Conservation (phyloP, 2,888 invertebrate species). For the Pardosa pseudoannulata region DNA sequence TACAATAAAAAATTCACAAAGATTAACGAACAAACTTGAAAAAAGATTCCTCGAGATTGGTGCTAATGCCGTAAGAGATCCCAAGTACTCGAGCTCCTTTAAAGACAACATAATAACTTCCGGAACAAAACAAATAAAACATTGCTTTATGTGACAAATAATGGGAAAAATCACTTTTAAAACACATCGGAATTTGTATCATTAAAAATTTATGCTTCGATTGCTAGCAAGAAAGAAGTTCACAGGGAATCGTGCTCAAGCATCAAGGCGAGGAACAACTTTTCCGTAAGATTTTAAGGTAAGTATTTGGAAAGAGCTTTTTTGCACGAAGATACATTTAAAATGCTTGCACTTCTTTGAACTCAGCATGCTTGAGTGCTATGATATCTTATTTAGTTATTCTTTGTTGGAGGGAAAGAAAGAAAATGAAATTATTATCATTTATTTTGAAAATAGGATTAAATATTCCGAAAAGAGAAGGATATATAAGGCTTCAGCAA, state of each 20-base stretch:
- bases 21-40: no score
- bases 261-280: neutral
- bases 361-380: neutral
- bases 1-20: no score
- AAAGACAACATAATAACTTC: neutral
- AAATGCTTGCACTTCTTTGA: neutral
- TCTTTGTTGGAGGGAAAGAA: neutral
- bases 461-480: no score
- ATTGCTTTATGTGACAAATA: neutral
- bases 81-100: no score
- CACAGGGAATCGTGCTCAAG: neutral
- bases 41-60: no score
- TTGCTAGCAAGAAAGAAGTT: neutral
- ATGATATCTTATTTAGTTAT: no score
- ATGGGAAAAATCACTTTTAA: neutral
- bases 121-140: neutral
- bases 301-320: neutral
- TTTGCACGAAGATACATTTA: neutral
- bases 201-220: constrained; percentile 10
- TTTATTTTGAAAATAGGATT: no score
- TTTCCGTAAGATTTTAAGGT: neutral
- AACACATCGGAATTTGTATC: neutral
- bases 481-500: no score
- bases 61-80: no score
- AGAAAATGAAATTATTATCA: neutral